phyloP scores from a whole-genome alignment of 2,113 vertebrate genomes.

The Zosterops japonicus region DNA sequence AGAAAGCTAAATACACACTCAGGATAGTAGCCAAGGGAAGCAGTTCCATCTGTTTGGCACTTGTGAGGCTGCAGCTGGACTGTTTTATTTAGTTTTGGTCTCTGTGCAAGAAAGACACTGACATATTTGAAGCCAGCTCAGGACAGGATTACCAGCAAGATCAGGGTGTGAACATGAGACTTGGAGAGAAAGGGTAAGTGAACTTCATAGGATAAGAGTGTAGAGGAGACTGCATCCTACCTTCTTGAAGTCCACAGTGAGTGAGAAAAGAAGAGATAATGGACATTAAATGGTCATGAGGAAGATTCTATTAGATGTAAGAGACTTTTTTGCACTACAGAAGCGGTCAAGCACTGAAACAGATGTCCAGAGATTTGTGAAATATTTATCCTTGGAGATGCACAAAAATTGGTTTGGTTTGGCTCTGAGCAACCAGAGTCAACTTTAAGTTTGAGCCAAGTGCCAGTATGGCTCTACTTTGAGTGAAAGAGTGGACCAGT shows the following conservation, averaged over 20 bases:
- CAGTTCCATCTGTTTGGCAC: neutral
- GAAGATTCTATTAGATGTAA: neutral
- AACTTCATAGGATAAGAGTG: neutral
- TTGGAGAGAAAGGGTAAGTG: neutral
- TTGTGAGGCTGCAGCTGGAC: neutral
- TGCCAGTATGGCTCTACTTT: neutral
- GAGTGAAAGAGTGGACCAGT: neutral
- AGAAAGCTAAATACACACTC: neutral
- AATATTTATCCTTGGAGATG: neutral
- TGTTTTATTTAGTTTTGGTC: neutral
- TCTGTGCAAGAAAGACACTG: neutral
- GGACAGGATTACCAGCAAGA: neutral
- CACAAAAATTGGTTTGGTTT: neutral
- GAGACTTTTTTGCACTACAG: neutral
- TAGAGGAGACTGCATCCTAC: neutral
- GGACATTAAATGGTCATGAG: neutral
- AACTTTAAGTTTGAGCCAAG: neutral
- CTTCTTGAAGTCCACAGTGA: neutral
- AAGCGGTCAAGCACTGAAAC: neutral
- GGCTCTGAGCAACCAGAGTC: neutral
- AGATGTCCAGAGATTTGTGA: neutral
- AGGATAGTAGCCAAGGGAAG: neutral
- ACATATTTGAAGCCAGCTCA: neutral
- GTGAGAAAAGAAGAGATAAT: neutral
- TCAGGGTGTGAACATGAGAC: neutral